Conservation (phyloP, 2,888 invertebrate genomes). For the Diaphora mendica region DNA sequence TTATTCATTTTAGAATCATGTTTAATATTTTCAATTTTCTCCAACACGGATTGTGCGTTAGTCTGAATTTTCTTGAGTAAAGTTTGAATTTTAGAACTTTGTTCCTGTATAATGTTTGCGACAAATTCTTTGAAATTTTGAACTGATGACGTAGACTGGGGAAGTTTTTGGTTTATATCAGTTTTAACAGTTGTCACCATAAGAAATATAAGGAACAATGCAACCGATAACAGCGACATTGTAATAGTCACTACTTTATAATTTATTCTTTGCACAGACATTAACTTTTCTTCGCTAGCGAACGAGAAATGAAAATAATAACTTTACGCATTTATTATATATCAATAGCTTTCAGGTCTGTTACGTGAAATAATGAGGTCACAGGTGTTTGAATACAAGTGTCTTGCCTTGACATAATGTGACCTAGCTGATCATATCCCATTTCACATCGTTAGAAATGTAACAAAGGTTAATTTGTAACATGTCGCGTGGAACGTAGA, state of each 20-base stretch:
- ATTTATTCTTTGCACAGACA: conserved; percentile 62
- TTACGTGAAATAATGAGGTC: conserved; percentile 70
- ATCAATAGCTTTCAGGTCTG: conserved; percentile 62
- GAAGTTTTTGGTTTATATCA: conserved; percentile 57
- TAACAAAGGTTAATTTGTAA: conserved; percentile 53
- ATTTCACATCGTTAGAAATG: conserved; percentile 61
- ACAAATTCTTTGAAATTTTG: conserved; percentile 73
- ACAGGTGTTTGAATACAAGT: conserved; percentile 52
- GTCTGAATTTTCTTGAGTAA: conserved; percentile 75
- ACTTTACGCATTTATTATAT: conserved; percentile 61
- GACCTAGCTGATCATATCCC: conserved; percentile 78
- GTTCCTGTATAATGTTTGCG: conserved; percentile 74
- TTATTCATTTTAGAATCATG: conserved; percentile 51
- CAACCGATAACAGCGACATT: conserved; percentile 74
- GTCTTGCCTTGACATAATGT: conserved; percentile 81
- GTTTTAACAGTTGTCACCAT: conserved; percentile 65
- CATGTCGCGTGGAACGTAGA: conserved; percentile 49
- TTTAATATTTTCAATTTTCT: conserved; percentile 70
- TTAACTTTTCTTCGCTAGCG: conserved; percentile 59
- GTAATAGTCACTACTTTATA: conserved; percentile 56
- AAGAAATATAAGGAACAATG: conserved; percentile 65
- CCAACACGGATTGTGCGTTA: conserved; percentile 74
- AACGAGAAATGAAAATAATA: conserved; percentile 53
- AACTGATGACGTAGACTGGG: conserved; percentile 52
- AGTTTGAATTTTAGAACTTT: conserved; percentile 74